Base-by-base conservation (phyloP, 2,888 invertebrate species). In the Apocheima hispidaria region DNA sequence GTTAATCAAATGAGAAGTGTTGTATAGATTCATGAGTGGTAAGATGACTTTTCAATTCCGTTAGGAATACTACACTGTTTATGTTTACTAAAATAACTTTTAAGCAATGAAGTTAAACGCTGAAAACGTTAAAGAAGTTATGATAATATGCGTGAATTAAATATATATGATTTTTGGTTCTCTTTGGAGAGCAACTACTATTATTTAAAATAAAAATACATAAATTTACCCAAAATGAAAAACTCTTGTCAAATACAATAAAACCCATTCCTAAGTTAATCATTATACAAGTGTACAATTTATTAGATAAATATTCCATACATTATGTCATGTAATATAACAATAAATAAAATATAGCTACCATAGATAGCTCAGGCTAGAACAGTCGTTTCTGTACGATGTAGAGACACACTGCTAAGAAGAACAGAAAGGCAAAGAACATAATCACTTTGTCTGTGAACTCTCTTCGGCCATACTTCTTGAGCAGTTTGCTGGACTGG, bases 381-480 rank as follows among this genome's bases (percentile, higher is more conserved):
- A 97, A 97, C 68, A 98, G 84, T 78, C 99, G 93, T 84, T 98
- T 98, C 80, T 98, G 98, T 49, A 99, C 94, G 76, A 99, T 97
- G 81, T 99, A 99, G 74, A 98, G 92, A 44, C 98, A 98, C 72
- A 98, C 98, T 12, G 97, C 97, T 70, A 98, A 90, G 83, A 98
- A 98, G 89, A 98, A 97, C 4, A 95, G 94, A 84, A 98, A 96
- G 61, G 98, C 97, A 78, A 98, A 95, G 72, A 96, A 95, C 81
- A 98, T 94, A 7, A 99, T 93, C 59, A 98, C 95, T 93, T 98
- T 99, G 83, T 99, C 99, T 0, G 99, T 99, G 68, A 98, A 96
- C 90, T 99, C 99, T 35, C 99, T 93, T 54, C 99, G 93, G 2
- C 98, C 98, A 82, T 99, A 99, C 89, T 99, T 99, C 57, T 97